phyloP scores from a whole-genome alignment of 2,888 invertebrate genomes.

The Parnassius glacialis region DNA sequence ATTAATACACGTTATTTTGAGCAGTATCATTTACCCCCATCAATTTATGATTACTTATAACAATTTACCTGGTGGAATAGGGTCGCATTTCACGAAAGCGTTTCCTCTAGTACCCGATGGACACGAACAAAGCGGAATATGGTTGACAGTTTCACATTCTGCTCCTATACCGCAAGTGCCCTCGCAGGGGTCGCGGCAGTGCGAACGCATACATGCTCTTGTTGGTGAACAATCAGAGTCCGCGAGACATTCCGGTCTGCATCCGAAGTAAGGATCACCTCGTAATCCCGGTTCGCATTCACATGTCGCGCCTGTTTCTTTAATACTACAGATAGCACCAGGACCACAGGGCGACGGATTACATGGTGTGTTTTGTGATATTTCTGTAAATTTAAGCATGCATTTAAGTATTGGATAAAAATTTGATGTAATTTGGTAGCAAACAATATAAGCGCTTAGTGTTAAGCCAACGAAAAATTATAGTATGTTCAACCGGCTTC shows the following conservation, averaged over 20 bases:
- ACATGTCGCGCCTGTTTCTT: constrained; percentile 86
- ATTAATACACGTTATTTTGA: too few species aligned
- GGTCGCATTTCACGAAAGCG: constrained; percentile 84
- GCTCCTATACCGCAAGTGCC: constrained; percentile 92
- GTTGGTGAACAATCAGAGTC: constrained; percentile 93
- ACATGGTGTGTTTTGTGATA: constrained; percentile 85
- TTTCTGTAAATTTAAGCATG: constrained; percentile 52
- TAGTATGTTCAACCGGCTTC: constrained; percentile 39
- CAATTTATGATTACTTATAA: neutral
- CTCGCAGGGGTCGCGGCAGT: constrained; percentile 91
- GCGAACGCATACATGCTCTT: constrained; percentile 89
- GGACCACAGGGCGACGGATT: constrained; percentile 91
- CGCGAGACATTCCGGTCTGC: constrained; percentile 91
- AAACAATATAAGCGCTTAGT: constrained; percentile 53
- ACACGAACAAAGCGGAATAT: constrained; percentile 87
- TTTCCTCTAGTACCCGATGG: constrained; percentile 85
- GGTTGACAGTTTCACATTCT: constrained; percentile 86
- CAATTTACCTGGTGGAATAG: constrained; percentile 54
- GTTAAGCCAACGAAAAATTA: constrained; percentile 36
- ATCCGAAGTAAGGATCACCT: constrained; percentile 88
- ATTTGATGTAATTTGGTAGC: constrained; percentile 36
- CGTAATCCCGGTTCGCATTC: constrained; percentile 86
- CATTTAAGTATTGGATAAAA: constrained; percentile 25
- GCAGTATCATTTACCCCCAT: too few species aligned
- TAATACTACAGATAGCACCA: constrained; percentile 89